Evolutionary conservation across 2,888 invertebrate species (phyloP), one percentile per base, ranked within the genome.

Genomic region (Drosophila diplacantha): DNA sequence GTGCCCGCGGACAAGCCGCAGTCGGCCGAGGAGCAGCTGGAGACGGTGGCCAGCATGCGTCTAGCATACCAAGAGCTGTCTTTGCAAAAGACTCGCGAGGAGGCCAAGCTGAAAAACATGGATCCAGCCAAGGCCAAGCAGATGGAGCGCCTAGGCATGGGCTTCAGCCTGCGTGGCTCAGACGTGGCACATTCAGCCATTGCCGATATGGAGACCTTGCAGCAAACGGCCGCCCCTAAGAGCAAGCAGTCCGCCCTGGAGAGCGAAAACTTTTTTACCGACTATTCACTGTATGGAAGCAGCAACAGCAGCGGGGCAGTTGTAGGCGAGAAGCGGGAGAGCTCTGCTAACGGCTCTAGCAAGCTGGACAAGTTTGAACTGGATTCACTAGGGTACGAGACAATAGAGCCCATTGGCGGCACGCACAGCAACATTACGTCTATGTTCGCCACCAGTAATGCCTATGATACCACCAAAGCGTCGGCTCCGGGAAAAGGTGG

Each of bases 71-170:
- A 95, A 86, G 94, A 94, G 89, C 86, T 95, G 38, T 91, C 91
- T 55, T 81, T 92, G 56, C 92, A 92, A 70, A 92, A 93, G 63
- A 91, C 92, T 68, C 92, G 92, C 80, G 91, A 93, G 66, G 94
- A 94, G 76, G 93, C 94, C 57, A 92, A 93, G 85, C 81, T 94
- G 59, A 93, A 92, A 84, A 90, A 90, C 44, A 88, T 92, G 59
- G 95, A 96, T 89, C 95, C 96, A 0, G 91, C 92, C 69, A 97
- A 96, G 89, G 95, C 95, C 3, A 93, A 94, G 73, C 95, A 96
- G 88, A 91, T 95, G 81, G 98, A 98, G 88, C 91, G 99, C 50
- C 92, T 99, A 46, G 99, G 98, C 79, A 98, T 98, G 95, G 97
- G 95, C 63, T 93, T 93, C 78, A 87, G 73, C 71, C 69, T 87